These are phyloP conservation scores for Sebastes iracundus DNA, from an alignment of 2,797 vertebrate species.

Conservation along the genomic window DNA sequence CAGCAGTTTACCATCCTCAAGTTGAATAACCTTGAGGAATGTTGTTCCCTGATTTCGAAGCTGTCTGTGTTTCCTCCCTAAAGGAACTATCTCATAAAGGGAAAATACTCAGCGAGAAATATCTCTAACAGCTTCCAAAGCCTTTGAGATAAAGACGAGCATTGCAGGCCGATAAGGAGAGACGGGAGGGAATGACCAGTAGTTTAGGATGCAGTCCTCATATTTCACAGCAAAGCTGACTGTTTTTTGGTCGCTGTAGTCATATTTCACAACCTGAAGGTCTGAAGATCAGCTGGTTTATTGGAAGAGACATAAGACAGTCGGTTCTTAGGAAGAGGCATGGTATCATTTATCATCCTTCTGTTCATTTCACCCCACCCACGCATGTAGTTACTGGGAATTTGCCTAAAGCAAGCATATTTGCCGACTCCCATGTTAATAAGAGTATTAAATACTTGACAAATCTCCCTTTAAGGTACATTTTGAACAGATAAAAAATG, in stretches of 20 bases:
- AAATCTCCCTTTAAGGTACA: no score
- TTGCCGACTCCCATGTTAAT: no score
- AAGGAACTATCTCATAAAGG: not conserved
- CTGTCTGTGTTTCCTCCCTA: not conserved
- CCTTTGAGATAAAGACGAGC: not conserved
- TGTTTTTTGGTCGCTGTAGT: slow-evolving; percentile 1
- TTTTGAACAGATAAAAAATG: no score
- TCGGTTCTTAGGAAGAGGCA: not conserved
- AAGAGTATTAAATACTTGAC: no score
- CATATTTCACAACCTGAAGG: slow-evolving; percentile 4
- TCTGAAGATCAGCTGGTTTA: slow-evolving; percentile 15
- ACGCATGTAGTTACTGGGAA: not conserved
- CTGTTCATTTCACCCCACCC: not conserved
- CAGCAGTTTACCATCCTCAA: not conserved
- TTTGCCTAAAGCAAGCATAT: not conserved
- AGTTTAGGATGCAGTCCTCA: not conserved
- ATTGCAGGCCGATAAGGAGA: not conserved
- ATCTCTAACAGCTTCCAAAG: not conserved
- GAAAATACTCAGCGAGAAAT: not conserved
- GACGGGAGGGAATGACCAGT: not conserved
- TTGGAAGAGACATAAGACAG: not conserved
- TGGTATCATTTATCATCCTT: not conserved
- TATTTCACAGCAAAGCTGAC: not conserved
- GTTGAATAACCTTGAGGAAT: slow-evolving; percentile 5
- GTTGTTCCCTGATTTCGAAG: not conserved